Conservation (phyloP, 35 echinoderm and acorn worm genomes). For the Amphiura filiformis region DNA sequence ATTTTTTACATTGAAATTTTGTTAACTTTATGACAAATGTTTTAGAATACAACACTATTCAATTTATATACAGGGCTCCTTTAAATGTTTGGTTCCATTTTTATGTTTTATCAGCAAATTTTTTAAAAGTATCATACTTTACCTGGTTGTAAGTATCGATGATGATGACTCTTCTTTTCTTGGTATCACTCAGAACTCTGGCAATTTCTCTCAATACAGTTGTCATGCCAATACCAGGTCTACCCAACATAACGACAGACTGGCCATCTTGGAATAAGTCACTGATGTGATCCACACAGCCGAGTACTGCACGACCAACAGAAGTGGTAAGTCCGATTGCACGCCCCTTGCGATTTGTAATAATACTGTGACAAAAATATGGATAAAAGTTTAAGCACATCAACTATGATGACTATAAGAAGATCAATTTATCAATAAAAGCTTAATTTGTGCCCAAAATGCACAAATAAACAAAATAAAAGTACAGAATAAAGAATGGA, state of each 20-base stretch:
- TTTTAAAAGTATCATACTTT: too few relatives aligned
- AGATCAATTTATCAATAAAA: too few relatives aligned
- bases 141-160: conserved; percentile 52
- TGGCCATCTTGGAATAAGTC: conserved; percentile 41
- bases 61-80: too few relatives aligned
- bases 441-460: too few relatives aligned
- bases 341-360: conserved; percentile 31
- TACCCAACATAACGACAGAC: conserved; percentile 50
- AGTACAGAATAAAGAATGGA: too few relatives aligned
- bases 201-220: conserved; percentile 64
- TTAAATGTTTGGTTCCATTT: too few relatives aligned
- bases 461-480: too few relatives aligned
- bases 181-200: conserved; percentile 53
- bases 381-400: not conserved
- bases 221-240: conserved; percentile 70
- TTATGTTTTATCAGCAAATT: too few relatives aligned
- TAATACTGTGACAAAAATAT: conserved; percentile 13
- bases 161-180: conserved; percentile 41
- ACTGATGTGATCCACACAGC: conserved; percentile 56
- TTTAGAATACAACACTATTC: too few relatives aligned
- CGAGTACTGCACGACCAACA: conserved; percentile 34
- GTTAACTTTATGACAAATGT: too few relatives aligned
- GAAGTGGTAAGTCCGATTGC: conserved; percentile 44
- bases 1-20: too few relatives aligned
- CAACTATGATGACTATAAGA: not conserved